Base-by-base conservation (phyloP, 1,140 invertebrate genomes). In the Bombus vancouverensis region DNA sequence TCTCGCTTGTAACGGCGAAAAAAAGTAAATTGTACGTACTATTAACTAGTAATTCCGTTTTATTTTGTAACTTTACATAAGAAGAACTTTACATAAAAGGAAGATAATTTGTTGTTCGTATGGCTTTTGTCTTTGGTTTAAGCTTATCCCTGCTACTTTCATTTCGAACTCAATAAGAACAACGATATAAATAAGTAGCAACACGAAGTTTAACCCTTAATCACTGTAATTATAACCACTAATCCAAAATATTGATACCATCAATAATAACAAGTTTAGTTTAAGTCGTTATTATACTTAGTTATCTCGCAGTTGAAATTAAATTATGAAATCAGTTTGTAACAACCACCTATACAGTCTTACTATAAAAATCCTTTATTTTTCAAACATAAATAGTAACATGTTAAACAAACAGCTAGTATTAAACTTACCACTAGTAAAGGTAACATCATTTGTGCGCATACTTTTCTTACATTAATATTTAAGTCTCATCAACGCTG, bases 11-110 rank as follows among this genome's bases (percentile, higher is more conserved):
- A 13, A 74, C 37, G 62, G 22, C 39, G 3, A 65, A 34, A 22
- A 53, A 59, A 57, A 72, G 66, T 65, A 80, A 72, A 72, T 34
- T 68, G 57, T 59, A 70, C 32, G 66, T 80, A 65, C 1, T 73
- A 59, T 74, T 53, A 32, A 32, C 13, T 89, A 44, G 71, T 88
- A 37, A 66, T 83, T 57, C 78, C 39, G 34, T 77, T 89, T 88
- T 88, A 74, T 75, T 83, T 85, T 66, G 13, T 85, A 89, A 88
- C 72, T 78, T 85, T 85, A 89, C 88, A 89, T 89, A 88, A 53
- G 47, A 53, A 53, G 47, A 22, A 53, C 47, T 53, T 53, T 53
- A 53, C 47, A 53, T 53, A 53, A 53, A 85, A 88, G 78, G 72
- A 89, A 68, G 59, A 77, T 59, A 37, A 65, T 66, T 77, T 76